Percentiles rank a stretch among this genome's conserved stretches.
Conservation (phyloP, 2,888 invertebrate genomes). For the Germaria angustata region DNA sequence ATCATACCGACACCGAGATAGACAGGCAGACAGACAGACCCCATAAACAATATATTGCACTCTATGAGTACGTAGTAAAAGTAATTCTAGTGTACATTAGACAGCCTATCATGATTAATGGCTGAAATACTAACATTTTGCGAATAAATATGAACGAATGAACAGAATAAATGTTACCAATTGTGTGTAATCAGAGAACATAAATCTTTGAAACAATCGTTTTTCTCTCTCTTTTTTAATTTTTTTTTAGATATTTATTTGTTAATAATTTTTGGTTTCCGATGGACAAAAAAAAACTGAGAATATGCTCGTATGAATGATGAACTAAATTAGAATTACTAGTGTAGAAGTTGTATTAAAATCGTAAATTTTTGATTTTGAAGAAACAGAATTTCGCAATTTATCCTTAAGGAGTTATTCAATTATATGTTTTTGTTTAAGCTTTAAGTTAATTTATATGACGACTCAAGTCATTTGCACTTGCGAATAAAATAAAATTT, state of each 20-base stretch:
- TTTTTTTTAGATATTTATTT: background rate
- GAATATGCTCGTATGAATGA: background rate
- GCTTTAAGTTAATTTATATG: conserved; percentile 26
- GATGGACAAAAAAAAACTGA: background rate
- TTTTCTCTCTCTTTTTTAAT: background rate
- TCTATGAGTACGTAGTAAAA: conserved; percentile 37
- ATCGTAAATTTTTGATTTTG: background rate
- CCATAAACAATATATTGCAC: conserved; percentile 42
- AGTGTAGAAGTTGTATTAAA: conserved; percentile 51
- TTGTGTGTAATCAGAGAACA: conserved; percentile 69
- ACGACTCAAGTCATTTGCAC: conserved; percentile 16
- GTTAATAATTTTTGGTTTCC: conserved; percentile 34
- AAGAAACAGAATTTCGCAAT: conserved; percentile 1
- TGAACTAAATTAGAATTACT: background rate
- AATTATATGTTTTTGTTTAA: background rate
- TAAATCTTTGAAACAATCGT: conserved; percentile 66
- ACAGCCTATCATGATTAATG: conserved; percentile 66
- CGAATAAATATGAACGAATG: conserved; percentile 56
- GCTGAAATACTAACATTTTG: conserved; percentile 62
- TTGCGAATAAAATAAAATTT: conserved; percentile 1
- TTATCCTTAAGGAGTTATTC: background rate
- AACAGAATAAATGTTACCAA: conserved; percentile 54
- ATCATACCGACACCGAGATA: background rate
- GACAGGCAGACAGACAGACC: background rate
- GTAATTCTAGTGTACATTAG: conserved; percentile 64